Evolutionary conservation across 2,113 vertebrate genomes (phyloP).

Genomic region (Phrynosoma platyrhinos): DNA sequence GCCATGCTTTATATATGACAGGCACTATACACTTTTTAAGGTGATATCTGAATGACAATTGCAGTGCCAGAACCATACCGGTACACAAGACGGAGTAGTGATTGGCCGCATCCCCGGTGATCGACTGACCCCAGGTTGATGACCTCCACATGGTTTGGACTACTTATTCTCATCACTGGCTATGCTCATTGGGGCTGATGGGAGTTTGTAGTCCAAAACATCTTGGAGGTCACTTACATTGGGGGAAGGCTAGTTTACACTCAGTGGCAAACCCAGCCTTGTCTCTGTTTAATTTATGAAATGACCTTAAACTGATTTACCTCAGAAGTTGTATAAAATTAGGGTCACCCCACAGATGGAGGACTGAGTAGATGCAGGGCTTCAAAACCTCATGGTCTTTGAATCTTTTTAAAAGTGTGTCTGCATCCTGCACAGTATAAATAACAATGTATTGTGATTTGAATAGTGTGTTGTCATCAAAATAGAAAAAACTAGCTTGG

Average conservation of each 20-base stretch:
- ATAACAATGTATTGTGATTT: not conserved
- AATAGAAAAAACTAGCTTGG: not conserved
- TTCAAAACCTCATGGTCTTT: not conserved
- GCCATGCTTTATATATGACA: fast-evolving
- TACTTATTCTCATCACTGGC: too few relatives aligned
- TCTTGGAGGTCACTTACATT: too few relatives aligned
- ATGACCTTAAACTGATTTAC: not conserved
- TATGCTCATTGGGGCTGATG: not conserved
- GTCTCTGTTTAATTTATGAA: not conserved
- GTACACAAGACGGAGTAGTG: not conserved
- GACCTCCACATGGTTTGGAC: too few relatives aligned
- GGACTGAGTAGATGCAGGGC: not conserved
- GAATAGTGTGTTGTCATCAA: not conserved
- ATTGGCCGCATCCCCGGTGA: not conserved
- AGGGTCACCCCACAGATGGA: not conserved
- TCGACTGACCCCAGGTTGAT: not conserved
- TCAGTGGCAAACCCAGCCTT: not conserved
- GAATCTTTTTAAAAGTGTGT: not conserved
- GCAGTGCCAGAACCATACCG: not conserved
- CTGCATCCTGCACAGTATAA: not conserved
- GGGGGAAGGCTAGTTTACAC: not conserved
- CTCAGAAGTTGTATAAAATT: not conserved
- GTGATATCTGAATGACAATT: not conserved
- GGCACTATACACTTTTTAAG: not conserved
- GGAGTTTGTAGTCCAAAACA: too few relatives aligned